Evolutionary conservation across 53 echinoderm and acorn worm genomes (phyloP).

Genomic region (Apostichopus leukothele): DNA sequence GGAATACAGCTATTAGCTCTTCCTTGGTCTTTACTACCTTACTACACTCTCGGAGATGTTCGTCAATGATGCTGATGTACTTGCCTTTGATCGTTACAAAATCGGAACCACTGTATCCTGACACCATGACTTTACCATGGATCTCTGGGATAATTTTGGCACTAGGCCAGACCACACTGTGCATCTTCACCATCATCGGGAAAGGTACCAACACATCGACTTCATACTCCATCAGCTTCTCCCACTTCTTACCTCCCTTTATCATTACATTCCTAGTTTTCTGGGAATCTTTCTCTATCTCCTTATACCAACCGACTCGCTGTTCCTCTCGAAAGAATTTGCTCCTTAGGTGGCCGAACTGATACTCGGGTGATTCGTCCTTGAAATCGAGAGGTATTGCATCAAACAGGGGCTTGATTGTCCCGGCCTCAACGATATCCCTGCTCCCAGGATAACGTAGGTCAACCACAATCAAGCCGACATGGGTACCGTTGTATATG

Average conservation of each 20-base stretch:
- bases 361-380: slow-evolving; percentile 17
- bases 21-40: not conserved
- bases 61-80: not conserved
- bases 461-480: slow-evolving; percentile 4
- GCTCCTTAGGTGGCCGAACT: not conserved
- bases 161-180: slow-evolving; percentile 18
- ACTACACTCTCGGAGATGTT: not conserved
- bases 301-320: not conserved
- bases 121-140: not conserved
- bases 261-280: not conserved
- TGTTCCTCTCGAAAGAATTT: not conserved
- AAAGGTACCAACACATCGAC: not conserved
- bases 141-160: slow-evolving; percentile 26
- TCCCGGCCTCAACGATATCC: slow-evolving; percentile 20
- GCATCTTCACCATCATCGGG: not conserved
- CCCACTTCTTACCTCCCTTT: slow-evolving; percentile 7
- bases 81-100: slow-evolving; percentile 18
- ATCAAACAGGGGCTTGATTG: slow-evolving; percentile 13
- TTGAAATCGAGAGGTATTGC: slow-evolving; percentile 19
- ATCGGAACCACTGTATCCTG: slow-evolving; percentile 21
- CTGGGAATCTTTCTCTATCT: not conserved
- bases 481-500: slow-evolving; percentile 17
- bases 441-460: slow-evolving; percentile 16
- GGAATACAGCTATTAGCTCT: not conserved
- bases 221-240: slow-evolving; percentile 7